Evolutionary conservation across 2,113 vertebrate species (phyloP).

Genomic region (Apistogramma diplotaenia): DNA sequence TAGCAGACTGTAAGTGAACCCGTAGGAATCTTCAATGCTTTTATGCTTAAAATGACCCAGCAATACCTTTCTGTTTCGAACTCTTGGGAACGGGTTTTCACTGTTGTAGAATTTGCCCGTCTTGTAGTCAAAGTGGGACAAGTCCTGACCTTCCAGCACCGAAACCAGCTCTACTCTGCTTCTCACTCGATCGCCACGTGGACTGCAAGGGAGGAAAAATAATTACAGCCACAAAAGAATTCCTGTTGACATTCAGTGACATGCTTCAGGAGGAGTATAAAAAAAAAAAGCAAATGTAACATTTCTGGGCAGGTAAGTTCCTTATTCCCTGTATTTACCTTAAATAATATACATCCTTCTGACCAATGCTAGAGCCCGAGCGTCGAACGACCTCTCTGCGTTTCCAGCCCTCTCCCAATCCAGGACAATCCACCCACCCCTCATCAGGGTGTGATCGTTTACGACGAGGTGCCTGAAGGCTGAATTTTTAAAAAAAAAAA

Average conservation of each 20-base stretch:
- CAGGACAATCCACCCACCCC: conserved; percentile 84
- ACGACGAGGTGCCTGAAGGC: conserved; percentile 11
- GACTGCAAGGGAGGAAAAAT: conserved; percentile 66
- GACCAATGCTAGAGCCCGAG: conserved; percentile 81
- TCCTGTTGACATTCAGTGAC: background rate
- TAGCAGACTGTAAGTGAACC: background rate
- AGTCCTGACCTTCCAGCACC: conserved; percentile 75
- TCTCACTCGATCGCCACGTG: conserved; percentile 81
- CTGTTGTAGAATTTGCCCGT: conserved; percentile 74
- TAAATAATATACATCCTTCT: conserved; percentile 86
- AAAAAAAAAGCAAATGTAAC: background rate
- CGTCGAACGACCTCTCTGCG: conserved; percentile 83
- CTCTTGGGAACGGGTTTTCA: background rate
- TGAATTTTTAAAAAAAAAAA: conserved; percentile 9
- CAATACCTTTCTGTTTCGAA: conserved; percentile 58
- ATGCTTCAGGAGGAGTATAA: background rate
- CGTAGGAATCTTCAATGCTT: background rate
- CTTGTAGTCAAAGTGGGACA: conserved; percentile 84
- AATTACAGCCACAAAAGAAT: background rate
- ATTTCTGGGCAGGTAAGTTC: background rate
- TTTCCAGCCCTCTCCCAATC: conserved; percentile 86
- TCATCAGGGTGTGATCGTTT: conserved; percentile 65
- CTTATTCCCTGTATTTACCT: conserved; percentile 71
- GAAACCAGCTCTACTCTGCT: conserved; percentile 84
- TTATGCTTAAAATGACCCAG: background rate